Conservation (phyloP, 2,888 invertebrate genomes). For the Rhagophthalmus giganteus region DNA sequence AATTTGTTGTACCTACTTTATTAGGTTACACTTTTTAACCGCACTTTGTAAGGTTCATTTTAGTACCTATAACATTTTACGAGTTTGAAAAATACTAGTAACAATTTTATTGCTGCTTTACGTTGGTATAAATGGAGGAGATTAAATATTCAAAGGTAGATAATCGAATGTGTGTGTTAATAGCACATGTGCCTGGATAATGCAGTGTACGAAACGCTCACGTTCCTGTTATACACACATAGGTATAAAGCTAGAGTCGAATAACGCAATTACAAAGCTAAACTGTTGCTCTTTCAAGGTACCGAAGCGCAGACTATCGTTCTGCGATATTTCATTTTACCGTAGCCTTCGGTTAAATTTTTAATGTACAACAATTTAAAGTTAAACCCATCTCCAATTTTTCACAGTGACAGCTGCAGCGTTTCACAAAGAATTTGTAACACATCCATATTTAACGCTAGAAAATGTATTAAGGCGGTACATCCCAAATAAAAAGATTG, state of each 20-base stretch:
- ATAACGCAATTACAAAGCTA: constrained; percentile 19
- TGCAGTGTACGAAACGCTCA: constrained; percentile 14
- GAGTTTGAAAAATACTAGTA: constrained; percentile 15
- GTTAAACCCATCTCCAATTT: constrained; percentile 3
- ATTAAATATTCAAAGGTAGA: constrained; percentile 20
- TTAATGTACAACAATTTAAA: too few relatives aligned
- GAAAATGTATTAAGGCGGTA: too few relatives aligned
- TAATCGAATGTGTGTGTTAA: constrained; percentile 23
- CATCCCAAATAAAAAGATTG: too few relatives aligned
- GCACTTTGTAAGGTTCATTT: neutral
- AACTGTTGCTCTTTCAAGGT: constrained; percentile 16
- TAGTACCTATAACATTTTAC: constrained; percentile 14
- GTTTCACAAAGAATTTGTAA: too few relatives aligned
- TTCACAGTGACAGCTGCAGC: too few relatives aligned
- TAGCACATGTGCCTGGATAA: constrained; percentile 15
- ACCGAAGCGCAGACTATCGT: neutral
- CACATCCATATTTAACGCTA: too few relatives aligned
- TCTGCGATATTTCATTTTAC: constrained; percentile 5
- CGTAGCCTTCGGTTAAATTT: too few relatives aligned
- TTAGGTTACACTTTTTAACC: too few relatives aligned
- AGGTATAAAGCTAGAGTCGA: constrained; percentile 10
- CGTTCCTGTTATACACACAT: constrained; percentile 1
- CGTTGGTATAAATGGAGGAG: constrained; percentile 15
- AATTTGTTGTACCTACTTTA: too few relatives aligned
- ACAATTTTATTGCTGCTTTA: constrained; percentile 21